Evolutionary conservation across 1,140 invertebrate genomes (phyloP).

Genomic region (Drosophila bocqueti): DNA sequence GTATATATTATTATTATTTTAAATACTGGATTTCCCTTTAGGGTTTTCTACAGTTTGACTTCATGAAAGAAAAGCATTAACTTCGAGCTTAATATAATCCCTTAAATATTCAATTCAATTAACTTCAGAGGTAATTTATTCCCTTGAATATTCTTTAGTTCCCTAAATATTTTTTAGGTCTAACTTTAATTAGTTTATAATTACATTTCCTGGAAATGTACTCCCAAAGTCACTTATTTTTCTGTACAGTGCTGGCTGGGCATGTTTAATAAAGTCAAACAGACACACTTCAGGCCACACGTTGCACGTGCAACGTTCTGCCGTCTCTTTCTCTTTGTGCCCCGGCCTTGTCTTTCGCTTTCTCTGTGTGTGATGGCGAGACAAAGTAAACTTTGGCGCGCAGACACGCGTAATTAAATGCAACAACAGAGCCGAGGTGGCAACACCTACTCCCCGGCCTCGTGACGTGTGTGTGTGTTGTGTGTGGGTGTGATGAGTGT

Average conservation of each 20-base stretch:
- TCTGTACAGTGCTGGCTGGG: slow-evolving; percentile 21
- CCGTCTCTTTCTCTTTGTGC: slow-evolving; percentile 9
- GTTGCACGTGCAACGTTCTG: slow-evolving; percentile 37
- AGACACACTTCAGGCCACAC: slow-evolving; percentile 53
- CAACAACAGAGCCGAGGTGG: slow-evolving; percentile 66
- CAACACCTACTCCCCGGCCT: slow-evolving; percentile 2
- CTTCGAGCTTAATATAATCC: too few relatives aligned
- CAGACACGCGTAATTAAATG: slow-evolving; percentile 80
- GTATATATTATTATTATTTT: too few relatives aligned
- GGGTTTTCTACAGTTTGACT: too few relatives aligned
- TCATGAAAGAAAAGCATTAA: too few relatives aligned
- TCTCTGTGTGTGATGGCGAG: slow-evolving; percentile 59
- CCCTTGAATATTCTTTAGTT: neutral
- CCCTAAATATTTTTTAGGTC: neutral
- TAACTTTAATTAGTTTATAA: too few relatives aligned
- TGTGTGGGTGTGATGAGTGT: slow-evolving; percentile 35
- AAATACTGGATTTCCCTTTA: too few relatives aligned
- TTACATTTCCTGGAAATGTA: too few relatives aligned
- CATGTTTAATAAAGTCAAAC: slow-evolving; percentile 80
- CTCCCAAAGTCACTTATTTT: too few relatives aligned
- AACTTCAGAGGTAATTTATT: neutral
- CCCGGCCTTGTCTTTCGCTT: slow-evolving; percentile 14
- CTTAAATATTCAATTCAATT: too few relatives aligned
- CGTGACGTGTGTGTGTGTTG: neutral
- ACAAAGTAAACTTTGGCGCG: slow-evolving; percentile 74